Evolutionary conservation across 2,888 invertebrate genomes (phyloP).

Genomic region (Abrostola tripartita): DNA sequence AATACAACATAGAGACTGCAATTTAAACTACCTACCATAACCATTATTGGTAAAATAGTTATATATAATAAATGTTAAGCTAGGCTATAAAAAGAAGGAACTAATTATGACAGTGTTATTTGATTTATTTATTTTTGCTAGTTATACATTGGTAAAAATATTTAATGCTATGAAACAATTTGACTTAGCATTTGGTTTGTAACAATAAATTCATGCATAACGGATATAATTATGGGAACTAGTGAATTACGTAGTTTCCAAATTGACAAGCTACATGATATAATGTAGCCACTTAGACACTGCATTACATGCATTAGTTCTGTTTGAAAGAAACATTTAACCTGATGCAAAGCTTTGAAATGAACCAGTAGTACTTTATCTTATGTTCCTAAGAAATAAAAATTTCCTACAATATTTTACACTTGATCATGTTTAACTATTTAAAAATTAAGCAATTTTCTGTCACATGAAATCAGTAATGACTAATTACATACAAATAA

Average conservation of each 20-base stretch:
- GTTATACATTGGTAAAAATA: constrained; percentile 88
- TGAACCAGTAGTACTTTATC: constrained; percentile 84
- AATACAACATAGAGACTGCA: too few species aligned
- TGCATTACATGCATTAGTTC: constrained; percentile 69
- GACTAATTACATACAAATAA: constrained; percentile 66
- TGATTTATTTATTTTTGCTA: constrained; percentile 88
- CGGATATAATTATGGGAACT: constrained; percentile 71
- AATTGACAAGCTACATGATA: constrained; percentile 62
- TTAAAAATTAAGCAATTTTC: constrained; percentile 72
- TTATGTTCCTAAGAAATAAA: constrained; percentile 85
- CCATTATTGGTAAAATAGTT: too few species aligned
- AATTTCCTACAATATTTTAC: constrained; percentile 85
- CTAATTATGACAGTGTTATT: constrained; percentile 78
- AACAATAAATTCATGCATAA: constrained; percentile 78
- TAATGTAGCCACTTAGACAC: constrained; percentile 55
- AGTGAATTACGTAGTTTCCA: constrained; percentile 61
- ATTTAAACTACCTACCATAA: too few species aligned
- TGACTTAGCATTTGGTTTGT: constrained; percentile 86
- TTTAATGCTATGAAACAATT: constrained; percentile 86
- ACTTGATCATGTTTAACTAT: constrained; percentile 78
- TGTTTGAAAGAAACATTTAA: constrained; percentile 64
- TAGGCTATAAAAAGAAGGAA: constrained; percentile 25
- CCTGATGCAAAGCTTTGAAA: constrained; percentile 77
- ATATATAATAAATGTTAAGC: too few species aligned
- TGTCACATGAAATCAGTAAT: constrained; percentile 64